phyloP scores from a whole-genome alignment of 1,140 invertebrate genomes.

The Drosophila ironensis region DNA sequence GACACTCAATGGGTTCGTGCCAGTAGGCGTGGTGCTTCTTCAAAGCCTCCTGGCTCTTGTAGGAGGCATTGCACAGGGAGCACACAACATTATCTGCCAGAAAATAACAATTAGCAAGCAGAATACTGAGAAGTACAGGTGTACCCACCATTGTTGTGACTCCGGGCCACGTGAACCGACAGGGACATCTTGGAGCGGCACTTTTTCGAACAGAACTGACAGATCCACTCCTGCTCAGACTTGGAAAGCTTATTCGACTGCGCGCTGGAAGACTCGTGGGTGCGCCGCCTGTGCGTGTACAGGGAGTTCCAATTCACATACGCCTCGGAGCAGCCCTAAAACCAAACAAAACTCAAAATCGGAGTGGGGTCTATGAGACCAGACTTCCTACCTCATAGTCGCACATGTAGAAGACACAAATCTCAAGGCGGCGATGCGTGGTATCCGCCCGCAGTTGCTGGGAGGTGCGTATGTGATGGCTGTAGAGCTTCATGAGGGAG shows the following conservation, averaged over 20 bases:
- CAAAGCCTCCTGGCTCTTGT: conserved; percentile 54
- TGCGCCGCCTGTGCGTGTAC: conserved; percentile 64
- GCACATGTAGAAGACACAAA: conserved; percentile 63
- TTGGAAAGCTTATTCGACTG: conserved; percentile 8
- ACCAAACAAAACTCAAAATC: no score
- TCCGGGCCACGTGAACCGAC: conserved; percentile 74
- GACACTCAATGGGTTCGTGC: conserved; percentile 61
- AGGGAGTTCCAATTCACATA: conserved; percentile 67
- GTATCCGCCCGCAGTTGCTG: conserved; percentile 45
- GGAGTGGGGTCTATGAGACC: no score
- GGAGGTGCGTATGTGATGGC: conserved; percentile 61
- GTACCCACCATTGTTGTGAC: conserved; percentile 68
- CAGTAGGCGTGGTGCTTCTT: conserved; percentile 59
- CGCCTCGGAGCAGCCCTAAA: conserved; percentile 53
- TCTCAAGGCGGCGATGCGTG: conserved; percentile 39
- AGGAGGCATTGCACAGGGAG: conserved; percentile 49
- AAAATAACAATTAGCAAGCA: no score
- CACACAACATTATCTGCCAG: conserved; percentile 66
- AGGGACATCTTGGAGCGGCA: conserved; percentile 75
- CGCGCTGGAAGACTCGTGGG: conserved; percentile 37
- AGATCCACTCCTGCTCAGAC: conserved; percentile 40
- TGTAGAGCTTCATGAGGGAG: conserved; percentile 56
- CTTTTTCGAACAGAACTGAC: conserved; percentile 70
- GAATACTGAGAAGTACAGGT: no score
- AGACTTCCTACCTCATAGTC: conserved; percentile 41